Percentiles rank a stretch among this genome's conserved stretches.
Evolutionary conservation across 2,797 vertebrate species (phyloP).

Genomic region (Hippoglossus hippoglossus): DNA sequence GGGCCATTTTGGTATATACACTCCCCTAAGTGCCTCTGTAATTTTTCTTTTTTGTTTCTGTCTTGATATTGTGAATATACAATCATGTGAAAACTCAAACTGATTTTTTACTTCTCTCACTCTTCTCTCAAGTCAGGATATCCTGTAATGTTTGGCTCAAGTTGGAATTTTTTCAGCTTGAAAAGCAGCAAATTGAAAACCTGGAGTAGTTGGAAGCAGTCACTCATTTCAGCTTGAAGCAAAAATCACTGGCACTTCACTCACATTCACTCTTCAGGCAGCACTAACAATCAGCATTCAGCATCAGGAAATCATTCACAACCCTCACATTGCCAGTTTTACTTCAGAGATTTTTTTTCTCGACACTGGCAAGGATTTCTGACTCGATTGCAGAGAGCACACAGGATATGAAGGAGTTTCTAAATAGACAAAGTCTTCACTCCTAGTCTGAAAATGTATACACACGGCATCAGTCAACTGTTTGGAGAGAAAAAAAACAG

Average conservation of each 20-base stretch:
- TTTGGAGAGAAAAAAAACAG: no score
- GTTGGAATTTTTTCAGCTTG: background rate
- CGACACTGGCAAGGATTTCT: background rate
- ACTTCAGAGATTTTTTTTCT: background rate
- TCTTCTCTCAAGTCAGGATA: background rate
- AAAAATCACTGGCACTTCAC: background rate
- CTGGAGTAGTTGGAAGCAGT: conserved; percentile 4
- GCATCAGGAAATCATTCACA: conserved; percentile 11
- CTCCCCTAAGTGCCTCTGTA: no score
- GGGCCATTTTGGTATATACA: no score
- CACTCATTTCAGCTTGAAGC: conserved; percentile 5
- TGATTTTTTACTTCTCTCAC: background rate
- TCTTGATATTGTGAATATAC: no score
- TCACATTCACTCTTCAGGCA: background rate
- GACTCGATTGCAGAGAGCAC: background rate
- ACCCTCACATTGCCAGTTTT: conserved; percentile 3
- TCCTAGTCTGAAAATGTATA: background rate
- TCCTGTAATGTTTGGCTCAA: background rate
- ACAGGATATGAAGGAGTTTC: background rate
- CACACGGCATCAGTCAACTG: background rate
- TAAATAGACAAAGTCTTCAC: no score
- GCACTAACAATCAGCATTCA: conserved; percentile 16
- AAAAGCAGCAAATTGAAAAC: conserved; percentile 14
- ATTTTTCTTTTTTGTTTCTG: no score
- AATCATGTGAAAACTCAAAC: no score